These are phyloP conservation scores for Nephrotoma flavescens DNA, from an alignment of 2,888 invertebrate genomes.

Conservation along the genomic window DNA sequence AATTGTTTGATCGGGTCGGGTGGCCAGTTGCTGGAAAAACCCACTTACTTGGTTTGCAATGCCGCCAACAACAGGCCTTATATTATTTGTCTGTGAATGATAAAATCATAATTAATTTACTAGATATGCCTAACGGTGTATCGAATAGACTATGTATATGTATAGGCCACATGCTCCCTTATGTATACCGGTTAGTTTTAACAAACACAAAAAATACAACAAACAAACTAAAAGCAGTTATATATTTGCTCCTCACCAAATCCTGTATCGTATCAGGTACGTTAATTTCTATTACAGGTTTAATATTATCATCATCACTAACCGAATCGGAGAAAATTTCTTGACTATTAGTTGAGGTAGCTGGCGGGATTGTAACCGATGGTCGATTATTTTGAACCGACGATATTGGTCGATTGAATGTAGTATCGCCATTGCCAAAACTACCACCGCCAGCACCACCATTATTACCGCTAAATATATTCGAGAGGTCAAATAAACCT, in stretches of 20 bases:
- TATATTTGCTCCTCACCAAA: background rate
- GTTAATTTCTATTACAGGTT: background rate
- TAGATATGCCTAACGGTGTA: background rate
- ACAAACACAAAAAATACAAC: background rate
- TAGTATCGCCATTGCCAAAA: background rate
- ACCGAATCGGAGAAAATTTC: constrained; percentile 2
- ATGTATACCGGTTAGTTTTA: background rate
- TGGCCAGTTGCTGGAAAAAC: background rate
- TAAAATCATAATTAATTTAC: background rate
- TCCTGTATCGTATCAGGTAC: constrained; percentile 1
- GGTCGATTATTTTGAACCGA: background rate
- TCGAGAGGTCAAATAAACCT: background rate
- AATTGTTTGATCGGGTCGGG: background rate
- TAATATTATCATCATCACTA: background rate
- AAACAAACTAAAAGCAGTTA: background rate
- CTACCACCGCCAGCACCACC: background rate
- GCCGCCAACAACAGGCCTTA: background rate
- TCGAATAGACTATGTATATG: background rate
- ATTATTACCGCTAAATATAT: background rate
- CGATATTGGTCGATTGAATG: background rate
- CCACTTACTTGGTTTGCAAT: background rate
- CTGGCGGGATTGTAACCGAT: background rate
- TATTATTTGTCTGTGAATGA: background rate
- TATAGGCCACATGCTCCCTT: background rate
- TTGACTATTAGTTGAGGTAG: background rate